Percentiles rank a stretch among this genome's conserved stretches.
These are phyloP conservation scores for Notechis scutatus DNA, from an alignment of 2,113 vertebrate species.

Conservation along the genomic window DNA sequence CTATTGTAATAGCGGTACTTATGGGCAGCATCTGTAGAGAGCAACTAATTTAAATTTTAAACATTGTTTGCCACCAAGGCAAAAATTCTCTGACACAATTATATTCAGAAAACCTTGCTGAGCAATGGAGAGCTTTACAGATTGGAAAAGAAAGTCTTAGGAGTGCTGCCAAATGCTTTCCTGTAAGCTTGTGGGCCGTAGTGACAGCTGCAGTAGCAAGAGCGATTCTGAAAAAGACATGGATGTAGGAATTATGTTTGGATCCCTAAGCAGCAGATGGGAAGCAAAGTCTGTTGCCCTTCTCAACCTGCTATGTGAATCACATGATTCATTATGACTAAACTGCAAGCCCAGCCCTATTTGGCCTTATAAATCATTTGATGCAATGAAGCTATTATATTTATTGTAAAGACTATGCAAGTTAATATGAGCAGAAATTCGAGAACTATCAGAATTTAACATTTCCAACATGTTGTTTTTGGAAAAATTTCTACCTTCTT, in stretches of 20 bases:
- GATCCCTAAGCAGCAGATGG: not conserved
- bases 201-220: not conserved
- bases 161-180: not conserved
- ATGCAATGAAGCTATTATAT: not conserved
- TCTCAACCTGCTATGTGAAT: not conserved
- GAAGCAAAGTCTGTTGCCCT: not conserved
- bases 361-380: not conserved
- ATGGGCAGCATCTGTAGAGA: not conserved
- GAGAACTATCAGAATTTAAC: not conserved
- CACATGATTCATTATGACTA: not conserved
- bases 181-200: not conserved
- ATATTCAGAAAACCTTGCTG: not conserved
- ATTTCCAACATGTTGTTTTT: not conserved
- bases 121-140: not conserved
- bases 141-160: not conserved
- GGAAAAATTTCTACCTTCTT: not conserved
- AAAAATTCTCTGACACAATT: not conserved
- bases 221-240: not conserved
- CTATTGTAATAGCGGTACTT: too few relatives aligned
- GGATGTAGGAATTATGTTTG: not conserved
- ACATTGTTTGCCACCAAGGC: not conserved
- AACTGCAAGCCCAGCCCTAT: not conserved
- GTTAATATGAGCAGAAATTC: not conserved
- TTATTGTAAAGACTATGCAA: not conserved
- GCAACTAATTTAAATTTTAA: not conserved